Base-by-base conservation (phyloP, 2,797 vertebrate genomes). In the Anguilla anguilla region DNA sequence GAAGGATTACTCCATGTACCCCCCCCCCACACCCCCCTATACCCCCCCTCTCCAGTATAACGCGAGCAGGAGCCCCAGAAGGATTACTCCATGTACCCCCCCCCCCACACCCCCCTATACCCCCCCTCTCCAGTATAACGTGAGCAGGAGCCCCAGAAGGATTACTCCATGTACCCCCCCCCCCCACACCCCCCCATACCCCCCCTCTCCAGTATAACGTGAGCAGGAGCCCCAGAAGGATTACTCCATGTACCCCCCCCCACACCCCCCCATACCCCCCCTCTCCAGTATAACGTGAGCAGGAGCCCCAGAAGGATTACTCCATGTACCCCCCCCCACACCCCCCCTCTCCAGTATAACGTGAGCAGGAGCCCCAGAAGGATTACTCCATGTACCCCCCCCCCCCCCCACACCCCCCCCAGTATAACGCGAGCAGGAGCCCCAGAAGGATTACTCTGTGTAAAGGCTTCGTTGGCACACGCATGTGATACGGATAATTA, bases 401-500 rank as follows among this genome's bases (percentile, higher is more conserved):
- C 39, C 1, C 39, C 1, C 35, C 35, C 35, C 35, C n/a, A n/a
- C n/a, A n/a, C 74, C 43, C 59, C 43, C 77, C 77, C 77, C 3
- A 35, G 31, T 64, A 61, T 84, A 74, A 84, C n/a, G 31, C 25
- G 51, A 86, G 81, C 35, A 49, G 67, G 46, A 49, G 22, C 57
- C 31, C 11, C 19, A 35, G n/a, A 46, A 7, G 55, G 77, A 67
- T 31, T 64, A 31, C n/a, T 3, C 39, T 17, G 49, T 59, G 35
- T 35, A 57, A 31, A 81, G 43, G 81, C 55, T 84, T 84, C 85
- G 82, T 84, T 86, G 85, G 79, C 64, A 35, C 82, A 84, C 19
- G 67, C 43, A 79, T 87, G 67, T 85, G 77, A 51, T 85, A 35
- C 5, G 13, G 17, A 87, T 85, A 87, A 77, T n/a, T 77, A 86